Evolutionary conservation across 1,140 invertebrate genomes (phyloP), one percentile per base, ranked within the genome.

Genomic region (Drosophila subpulchrella): DNA sequence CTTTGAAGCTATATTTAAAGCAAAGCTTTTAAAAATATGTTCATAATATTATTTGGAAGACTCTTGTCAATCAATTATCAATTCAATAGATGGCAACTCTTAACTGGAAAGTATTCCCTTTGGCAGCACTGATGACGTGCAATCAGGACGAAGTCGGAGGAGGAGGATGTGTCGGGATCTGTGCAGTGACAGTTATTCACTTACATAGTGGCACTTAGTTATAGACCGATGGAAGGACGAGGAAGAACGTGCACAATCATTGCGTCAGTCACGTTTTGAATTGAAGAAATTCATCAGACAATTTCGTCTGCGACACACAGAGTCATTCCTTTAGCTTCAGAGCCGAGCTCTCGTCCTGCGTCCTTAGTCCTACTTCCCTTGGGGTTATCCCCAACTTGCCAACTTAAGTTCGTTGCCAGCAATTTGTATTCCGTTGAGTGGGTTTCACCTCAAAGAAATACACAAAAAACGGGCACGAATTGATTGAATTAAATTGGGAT

Each of bases 401-500:
- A 72, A 36, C 56, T 61, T 50, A 61, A 65, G 75, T 53, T 58
- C 61, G 34, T 56, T 57, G 73, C 47, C 42, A 57, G 57, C 81
- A 81, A 85, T 84, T 84, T 85, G 78, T 84, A 77, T 85, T 84
- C 81, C 47, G 58, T 74, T 57, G 70, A 63, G 36, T 72, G 66
- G 66, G 36, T 71, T 58, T 66, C 48, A 71, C 67, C 67, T 71
- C 67, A 73, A 51, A 60, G 46, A 59, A 60, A 54, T 13, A 72
- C 39, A 7, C 15, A 57, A 57, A 39, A 56, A 39, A 13, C 20
- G 44, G 44, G 27, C 48, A 63, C 61, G 58, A 78, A 90, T 84
- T 79, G 85, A 89, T 89, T 81, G 85, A 84, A 89, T 89, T 89
- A 89, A 89, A 84, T 89, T 78, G 77, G 50, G 81, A 81, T 89